Evolutionary conservation across 2,888 invertebrate species (phyloP).

Genomic region (Boloria selene): DNA sequence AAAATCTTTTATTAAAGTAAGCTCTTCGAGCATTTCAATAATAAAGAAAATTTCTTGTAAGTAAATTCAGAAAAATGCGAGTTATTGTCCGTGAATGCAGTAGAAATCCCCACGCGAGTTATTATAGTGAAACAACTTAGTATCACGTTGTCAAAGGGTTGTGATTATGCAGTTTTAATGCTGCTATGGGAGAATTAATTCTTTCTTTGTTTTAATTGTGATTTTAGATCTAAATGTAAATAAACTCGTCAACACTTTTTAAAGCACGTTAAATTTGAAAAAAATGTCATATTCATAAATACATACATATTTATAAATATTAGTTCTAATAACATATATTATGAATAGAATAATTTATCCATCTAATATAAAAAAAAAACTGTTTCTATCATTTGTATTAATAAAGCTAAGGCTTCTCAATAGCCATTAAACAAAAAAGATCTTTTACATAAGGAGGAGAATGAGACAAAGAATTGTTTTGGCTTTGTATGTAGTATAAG

Average conservation of each 20-base stretch:
- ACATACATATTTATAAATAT: no score
- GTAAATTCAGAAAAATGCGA: constrained; percentile 24
- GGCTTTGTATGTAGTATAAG: not conserved
- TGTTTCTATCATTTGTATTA: no score
- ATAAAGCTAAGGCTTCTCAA: no score
- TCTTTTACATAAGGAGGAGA: no score
- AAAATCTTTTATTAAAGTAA: constrained; percentile 6
- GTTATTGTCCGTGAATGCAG: constrained; percentile 21
- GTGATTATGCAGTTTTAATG: constrained; percentile 30
- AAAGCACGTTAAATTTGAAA: no score
- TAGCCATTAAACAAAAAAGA: no score
- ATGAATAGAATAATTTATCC: no score
- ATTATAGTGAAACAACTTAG: constrained; percentile 50
- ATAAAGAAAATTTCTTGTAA: constrained; percentile 23
- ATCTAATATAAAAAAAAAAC: no score
- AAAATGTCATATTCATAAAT: no score
- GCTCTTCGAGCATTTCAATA: constrained; percentile 5
- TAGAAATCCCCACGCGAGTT: constrained; percentile 26
- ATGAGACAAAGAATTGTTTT: no score
- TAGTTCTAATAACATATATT: no score
- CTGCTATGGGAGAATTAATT: constrained; percentile 31
- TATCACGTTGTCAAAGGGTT: constrained; percentile 49
- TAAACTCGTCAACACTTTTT: no score
- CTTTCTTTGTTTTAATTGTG: constrained; percentile 20
- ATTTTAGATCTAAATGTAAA: constrained; percentile 4